These are phyloP conservation scores for Semaprochilodus insignis DNA, from an alignment of 2,797 vertebrate species.

Conservation along the genomic window DNA sequence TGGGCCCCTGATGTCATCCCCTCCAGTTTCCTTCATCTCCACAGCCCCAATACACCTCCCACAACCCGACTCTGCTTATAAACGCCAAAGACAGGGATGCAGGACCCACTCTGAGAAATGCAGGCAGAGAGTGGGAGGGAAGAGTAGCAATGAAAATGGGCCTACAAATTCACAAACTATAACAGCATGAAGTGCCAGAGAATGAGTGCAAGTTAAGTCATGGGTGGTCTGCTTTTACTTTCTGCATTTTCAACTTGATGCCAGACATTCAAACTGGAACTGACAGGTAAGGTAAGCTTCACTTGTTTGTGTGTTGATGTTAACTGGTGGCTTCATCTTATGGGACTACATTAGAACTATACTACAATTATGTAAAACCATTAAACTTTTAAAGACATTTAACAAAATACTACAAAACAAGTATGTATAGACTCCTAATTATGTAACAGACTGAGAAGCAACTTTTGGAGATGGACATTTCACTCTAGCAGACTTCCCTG, in stretches of 20 bases:
- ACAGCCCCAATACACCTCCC: slow-evolving; percentile 50
- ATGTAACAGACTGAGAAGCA: background rate
- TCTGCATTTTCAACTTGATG: background rate
- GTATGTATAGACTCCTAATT: background rate
- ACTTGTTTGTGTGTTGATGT: background rate
- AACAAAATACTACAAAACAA: background rate
- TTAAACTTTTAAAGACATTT: background rate
- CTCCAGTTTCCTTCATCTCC: slow-evolving; percentile 39
- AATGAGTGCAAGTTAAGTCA: slow-evolving; percentile 1
- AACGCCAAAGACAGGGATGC: slow-evolving; percentile 32
- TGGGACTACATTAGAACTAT: background rate
- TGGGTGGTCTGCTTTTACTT: background rate
- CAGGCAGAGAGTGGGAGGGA: background rate
- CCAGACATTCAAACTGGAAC: background rate
- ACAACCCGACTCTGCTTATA: slow-evolving; percentile 34
- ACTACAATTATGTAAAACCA: background rate
- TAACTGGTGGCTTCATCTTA: background rate
- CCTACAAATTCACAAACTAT: background rate
- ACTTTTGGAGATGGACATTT: background rate
- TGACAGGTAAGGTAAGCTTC: slow-evolving; percentile 12
- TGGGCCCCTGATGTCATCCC: slow-evolving; percentile 43
- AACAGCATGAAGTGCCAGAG: background rate
- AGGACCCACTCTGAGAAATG: slow-evolving; percentile 9
- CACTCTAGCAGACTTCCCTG: background rate
- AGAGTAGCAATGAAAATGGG: background rate